Evolutionary conservation across 2,888 invertebrate species (phyloP).

Genomic region (Chelonus formosanus): DNA sequence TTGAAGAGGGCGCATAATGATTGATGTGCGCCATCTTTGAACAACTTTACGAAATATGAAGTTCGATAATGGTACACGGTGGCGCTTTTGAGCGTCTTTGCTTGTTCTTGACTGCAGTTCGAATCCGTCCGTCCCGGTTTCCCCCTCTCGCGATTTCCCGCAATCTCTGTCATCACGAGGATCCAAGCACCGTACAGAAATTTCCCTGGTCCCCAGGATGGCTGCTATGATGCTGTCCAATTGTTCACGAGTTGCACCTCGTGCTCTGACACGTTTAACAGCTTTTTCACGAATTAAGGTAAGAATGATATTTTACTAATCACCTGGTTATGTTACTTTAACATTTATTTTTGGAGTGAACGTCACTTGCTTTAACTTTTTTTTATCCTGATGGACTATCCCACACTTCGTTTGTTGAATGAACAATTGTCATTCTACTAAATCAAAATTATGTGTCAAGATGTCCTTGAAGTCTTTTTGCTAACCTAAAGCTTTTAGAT

Average conservation of each 20-base stretch:
- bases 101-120: conserved; percentile 1
- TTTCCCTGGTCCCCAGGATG: conserved; percentile 49
- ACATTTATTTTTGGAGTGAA: background rate
- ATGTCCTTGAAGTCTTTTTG: background rate
- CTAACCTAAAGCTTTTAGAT: conserved; percentile 8
- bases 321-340: too few relatives aligned
- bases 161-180: conserved; percentile 43
- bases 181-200: conserved; percentile 28
- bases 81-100: background rate
- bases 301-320: conserved; percentile 32
- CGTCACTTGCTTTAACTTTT: background rate
- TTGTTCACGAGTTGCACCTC: conserved; percentile 59
- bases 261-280: conserved; percentile 55
- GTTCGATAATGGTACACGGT: background rate
- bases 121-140: conserved; percentile 11
- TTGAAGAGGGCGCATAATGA: background rate
- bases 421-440: background rate
- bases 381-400: background rate
- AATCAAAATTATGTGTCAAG: background rate
- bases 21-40: too few relatives aligned
- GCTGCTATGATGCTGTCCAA: conserved; percentile 60
- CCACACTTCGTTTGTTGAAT: background rate
- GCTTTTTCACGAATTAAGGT: conserved; percentile 56
- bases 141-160: conserved; percentile 7
- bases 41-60: too few relatives aligned